Conservation (phyloP, 2,797 vertebrate species). For the Anabacerthia variegaticeps region DNA sequence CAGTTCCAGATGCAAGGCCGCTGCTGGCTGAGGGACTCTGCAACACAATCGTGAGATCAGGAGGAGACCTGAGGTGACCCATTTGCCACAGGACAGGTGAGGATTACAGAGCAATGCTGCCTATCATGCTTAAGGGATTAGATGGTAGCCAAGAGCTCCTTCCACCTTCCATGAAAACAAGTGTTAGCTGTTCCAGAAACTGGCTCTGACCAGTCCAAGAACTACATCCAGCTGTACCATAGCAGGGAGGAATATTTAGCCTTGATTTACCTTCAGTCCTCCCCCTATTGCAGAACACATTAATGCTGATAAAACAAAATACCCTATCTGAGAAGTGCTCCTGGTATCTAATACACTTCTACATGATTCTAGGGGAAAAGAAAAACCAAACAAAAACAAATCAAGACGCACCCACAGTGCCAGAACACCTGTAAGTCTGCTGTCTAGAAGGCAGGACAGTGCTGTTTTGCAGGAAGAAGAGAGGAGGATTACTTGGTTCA, state of each 20-base stretch:
- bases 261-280: neutral
- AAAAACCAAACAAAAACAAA: neutral
- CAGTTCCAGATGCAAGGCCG: neutral
- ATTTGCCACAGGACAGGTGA: neutral
- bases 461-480: neutral
- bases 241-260: neutral
- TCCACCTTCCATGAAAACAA: neutral
- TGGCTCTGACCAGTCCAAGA: neutral
- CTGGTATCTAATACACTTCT: neutral
- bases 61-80: neutral
- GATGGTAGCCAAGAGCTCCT: neutral
- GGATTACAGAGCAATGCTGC: neutral
- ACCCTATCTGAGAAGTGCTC: neutral
- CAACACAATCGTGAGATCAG: neutral
- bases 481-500: neutral
- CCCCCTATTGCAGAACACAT: neutral
- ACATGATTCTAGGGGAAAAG: neutral
- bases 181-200: neutral
- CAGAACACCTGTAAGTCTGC: neutral
- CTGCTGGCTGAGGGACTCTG: neutral
- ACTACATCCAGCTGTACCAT: neutral
- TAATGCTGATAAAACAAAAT: neutral
- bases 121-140: neutral
- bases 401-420: neutral
- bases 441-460: neutral